A percentile compares a stretch with the other conserved stretches of the same genome.
These are phyloP conservation scores for Microdon myrmicae DNA, from an alignment of 2,888 invertebrate genomes.

Conservation along the genomic window DNA sequence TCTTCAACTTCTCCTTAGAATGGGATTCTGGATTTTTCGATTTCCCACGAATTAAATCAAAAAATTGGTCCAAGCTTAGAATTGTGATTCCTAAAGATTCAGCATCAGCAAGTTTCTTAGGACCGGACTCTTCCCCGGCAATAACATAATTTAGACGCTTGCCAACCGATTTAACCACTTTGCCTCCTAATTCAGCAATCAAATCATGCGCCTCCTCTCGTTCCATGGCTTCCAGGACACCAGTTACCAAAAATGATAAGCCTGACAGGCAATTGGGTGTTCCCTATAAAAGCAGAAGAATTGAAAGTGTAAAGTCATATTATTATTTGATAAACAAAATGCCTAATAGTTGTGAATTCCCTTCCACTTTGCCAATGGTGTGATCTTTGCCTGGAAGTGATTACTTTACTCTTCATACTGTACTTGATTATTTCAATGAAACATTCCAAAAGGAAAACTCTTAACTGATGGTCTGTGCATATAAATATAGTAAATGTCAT, in stretches of 20 bases:
- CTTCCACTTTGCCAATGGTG: too few species aligned
- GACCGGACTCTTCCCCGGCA: slow-evolving; percentile 87
- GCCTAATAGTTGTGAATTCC: too few species aligned
- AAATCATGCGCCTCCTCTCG: slow-evolving; percentile 80
- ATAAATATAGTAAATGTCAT: too few species aligned
- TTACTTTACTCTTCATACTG: too few species aligned
- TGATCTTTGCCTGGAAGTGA: too few species aligned
- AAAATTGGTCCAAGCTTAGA: slow-evolving; percentile 83
- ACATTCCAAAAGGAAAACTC: too few species aligned
- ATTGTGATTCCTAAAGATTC: slow-evolving; percentile 76
- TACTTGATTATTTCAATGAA: too few species aligned
- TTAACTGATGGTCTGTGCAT: too few species aligned
- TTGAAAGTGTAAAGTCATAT: neutral
- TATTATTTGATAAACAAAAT: too few species aligned
- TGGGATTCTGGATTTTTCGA: slow-evolving; percentile 59
- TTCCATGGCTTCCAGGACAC: slow-evolving; percentile 88
- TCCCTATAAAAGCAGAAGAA: slow-evolving; percentile 69
- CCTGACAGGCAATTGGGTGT: slow-evolving; percentile 77
- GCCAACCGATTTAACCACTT: slow-evolving; percentile 78
- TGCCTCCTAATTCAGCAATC: slow-evolving; percentile 83
- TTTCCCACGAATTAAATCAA: slow-evolving; percentile 78
- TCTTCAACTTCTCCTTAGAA: slow-evolving; percentile 41
- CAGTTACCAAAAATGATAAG: slow-evolving; percentile 81
- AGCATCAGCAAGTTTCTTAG: slow-evolving; percentile 83
- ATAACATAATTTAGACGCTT: slow-evolving; percentile 84